phyloP scores from a whole-genome alignment of 2,113 vertebrate genomes.

The Campylomormyrus numenius region DNA sequence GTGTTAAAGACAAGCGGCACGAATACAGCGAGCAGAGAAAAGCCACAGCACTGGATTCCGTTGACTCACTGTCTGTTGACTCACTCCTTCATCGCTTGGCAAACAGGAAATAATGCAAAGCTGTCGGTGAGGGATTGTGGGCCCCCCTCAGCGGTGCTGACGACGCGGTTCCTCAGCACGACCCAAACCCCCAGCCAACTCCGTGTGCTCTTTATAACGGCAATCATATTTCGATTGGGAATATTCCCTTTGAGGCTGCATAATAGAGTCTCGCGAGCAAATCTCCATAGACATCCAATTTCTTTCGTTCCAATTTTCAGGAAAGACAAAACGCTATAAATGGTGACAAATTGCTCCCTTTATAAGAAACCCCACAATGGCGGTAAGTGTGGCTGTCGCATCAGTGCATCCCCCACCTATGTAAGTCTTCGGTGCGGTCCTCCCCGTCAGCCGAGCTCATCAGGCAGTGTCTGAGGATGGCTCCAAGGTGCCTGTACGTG shows the following conservation, averaged over 20 bases:
- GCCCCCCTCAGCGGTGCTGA: background rate
- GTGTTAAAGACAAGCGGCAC: background rate
- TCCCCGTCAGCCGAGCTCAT: conserved; percentile 58
- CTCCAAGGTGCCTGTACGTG: conserved; percentile 58
- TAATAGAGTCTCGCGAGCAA: background rate
- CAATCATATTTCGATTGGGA: background rate
- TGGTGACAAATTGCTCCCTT: background rate
- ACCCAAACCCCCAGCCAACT: background rate
- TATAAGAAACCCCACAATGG: background rate
- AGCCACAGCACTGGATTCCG: background rate
- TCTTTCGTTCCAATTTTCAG: conserved; percentile 2
- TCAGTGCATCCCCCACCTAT: conserved; percentile 50
- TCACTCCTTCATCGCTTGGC: background rate
- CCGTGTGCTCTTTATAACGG: background rate
- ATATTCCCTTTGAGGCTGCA: background rate
- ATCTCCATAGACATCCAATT: background rate
- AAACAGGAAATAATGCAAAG: background rate
- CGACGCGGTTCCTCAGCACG: background rate
- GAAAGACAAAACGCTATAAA: background rate
- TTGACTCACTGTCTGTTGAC: background rate
- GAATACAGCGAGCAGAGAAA: background rate
- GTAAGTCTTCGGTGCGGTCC: conserved; percentile 66
- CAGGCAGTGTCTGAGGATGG: conserved; percentile 65
- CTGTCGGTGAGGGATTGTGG: background rate
- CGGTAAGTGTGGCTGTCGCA: background rate